A percentile compares a stretch with the other conserved stretches of the same genome.
These are phyloP conservation scores for Agrypnia vestita DNA, from an alignment of 1,140 invertebrate genomes.

Conservation along the genomic window DNA sequence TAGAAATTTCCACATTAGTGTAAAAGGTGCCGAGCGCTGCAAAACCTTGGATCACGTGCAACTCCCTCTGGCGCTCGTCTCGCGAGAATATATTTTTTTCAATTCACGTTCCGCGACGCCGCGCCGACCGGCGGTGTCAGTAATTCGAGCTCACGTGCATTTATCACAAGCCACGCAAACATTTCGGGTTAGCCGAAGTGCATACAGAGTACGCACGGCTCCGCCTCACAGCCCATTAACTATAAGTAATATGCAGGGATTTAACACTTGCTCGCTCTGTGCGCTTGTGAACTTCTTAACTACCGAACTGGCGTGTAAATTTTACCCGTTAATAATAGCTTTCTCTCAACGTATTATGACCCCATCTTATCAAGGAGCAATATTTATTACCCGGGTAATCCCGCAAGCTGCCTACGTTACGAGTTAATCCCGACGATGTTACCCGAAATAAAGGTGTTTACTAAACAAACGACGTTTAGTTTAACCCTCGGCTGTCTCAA, in stretches of 20 bases:
- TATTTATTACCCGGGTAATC: conserved; percentile 13
- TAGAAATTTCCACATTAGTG: too few species aligned
- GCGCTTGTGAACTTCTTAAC: conserved; percentile 23
- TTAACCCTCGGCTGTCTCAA: conserved; percentile 21
- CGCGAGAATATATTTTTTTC: too few species aligned
- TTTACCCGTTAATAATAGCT: conserved; percentile 34
- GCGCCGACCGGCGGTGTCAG: too few species aligned
- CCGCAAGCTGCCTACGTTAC: conserved; percentile 20
- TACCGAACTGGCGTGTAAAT: conserved; percentile 15
- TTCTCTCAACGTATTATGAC: conserved; percentile 22
- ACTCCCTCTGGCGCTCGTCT: too few species aligned
- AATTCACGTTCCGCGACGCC: too few species aligned
- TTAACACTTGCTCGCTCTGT: neutral
- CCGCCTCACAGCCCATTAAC: too few species aligned
- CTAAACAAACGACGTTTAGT: conserved; percentile 10
- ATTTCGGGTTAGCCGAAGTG: too few species aligned
- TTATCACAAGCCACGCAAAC: too few species aligned
- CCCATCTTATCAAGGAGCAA: conserved; percentile 19
- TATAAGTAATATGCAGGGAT: conserved; percentile 11
- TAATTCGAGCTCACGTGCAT: too few species aligned
- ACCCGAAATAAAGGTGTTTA: conserved; percentile 40
- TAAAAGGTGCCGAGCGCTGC: too few species aligned
- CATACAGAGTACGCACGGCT: too few species aligned
- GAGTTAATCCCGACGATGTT: conserved; percentile 30
- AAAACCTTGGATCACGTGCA: too few species aligned